Evolutionary conservation across 2,888 invertebrate species (phyloP), one percentile per base, ranked within the genome.

Genomic region (Tetragonisca angustula): DNA sequence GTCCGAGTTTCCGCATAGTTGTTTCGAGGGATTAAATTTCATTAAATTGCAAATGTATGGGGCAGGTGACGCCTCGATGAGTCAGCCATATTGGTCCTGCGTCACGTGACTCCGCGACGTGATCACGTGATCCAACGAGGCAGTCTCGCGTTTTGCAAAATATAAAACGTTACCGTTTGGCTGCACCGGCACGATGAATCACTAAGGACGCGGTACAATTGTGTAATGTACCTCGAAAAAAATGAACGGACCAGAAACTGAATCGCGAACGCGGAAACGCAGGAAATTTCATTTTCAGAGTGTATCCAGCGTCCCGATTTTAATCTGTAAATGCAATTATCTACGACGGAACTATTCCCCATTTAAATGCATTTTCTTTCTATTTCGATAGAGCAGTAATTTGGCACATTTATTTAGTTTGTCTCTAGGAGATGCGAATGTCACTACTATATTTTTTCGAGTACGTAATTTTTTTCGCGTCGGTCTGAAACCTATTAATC

Each of bases 241-340:
- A 69, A 69, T 54, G 32, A 54, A 69, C 21, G 69, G 54, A 52
- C 4, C 32, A 59, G 24, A 59, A 71, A 43, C 19, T 43, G 56
- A 56, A 36, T 43, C 19, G 56, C 36, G 9, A 70, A 56, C n/a
- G 5, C 13, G n/a, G 15, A 4, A 13, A 13, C 24, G 19, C 0
- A 68, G 24, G 19, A 21, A 21, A 64, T n/a, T 64, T 64, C 36
- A 32, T 62, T 62, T 19, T 32, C 56, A 15, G 5, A 59, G 15
- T 24, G 15, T 5, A 59, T n/a, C 15, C 21, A 15, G 43, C 11
- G 43, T 43, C 43, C 9, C 9, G 9, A 9, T 32, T 43, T 43
- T 43, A 43, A 43, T 43, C 43, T 43, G 9, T 43, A 43, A 43
- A 36, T 36, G 36, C 9, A 36, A 36, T 36, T 36, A 36, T 9